These are phyloP conservation scores for Thaumatotibia leucotreta DNA, from an alignment of 1,140 invertebrate genomes.

Conservation along the genomic window DNA sequence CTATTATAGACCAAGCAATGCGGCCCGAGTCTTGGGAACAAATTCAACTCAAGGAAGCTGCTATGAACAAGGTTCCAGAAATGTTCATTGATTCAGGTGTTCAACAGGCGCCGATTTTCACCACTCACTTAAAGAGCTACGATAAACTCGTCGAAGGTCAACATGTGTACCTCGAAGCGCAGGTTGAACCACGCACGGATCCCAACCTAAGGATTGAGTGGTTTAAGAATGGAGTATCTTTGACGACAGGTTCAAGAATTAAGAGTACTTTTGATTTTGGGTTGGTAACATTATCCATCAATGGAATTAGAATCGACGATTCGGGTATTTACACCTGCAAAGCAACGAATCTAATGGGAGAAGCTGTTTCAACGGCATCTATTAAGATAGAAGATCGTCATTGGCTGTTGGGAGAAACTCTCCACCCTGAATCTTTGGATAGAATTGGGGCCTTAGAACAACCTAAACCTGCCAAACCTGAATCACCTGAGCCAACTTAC, in stretches of 20 bases:
- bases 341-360: constrained; percentile 91
- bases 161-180: constrained; percentile 94
- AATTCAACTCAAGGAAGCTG: constrained; percentile 91
- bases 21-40: constrained; percentile 93
- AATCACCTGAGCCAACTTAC: constrained; percentile 85
- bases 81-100: constrained; percentile 89
- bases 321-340: constrained; percentile 96
- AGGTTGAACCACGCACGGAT: constrained; percentile 97
- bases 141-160: constrained; percentile 93
- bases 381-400: constrained; percentile 93
- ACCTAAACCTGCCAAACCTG: constrained; percentile 80
- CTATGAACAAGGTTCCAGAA: constrained; percentile 91
- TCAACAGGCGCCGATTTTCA: constrained; percentile 93
- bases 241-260: constrained; percentile 89
- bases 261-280: constrained; percentile 96
- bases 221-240: constrained; percentile 94
- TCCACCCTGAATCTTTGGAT: constrained; percentile 93
- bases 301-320: constrained; percentile 90
- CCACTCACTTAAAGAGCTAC: constrained; percentile 91
- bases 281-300: constrained; percentile 93
- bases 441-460: constrained; percentile 92
- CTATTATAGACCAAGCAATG: constrained; percentile 87
- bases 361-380: constrained; percentile 93
- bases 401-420: constrained; percentile 90
- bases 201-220: constrained; percentile 93